These are phyloP conservation scores for Rhizoglyphus robini DNA, from an alignment of 1,140 invertebrate species.

Conservation along the genomic window DNA sequence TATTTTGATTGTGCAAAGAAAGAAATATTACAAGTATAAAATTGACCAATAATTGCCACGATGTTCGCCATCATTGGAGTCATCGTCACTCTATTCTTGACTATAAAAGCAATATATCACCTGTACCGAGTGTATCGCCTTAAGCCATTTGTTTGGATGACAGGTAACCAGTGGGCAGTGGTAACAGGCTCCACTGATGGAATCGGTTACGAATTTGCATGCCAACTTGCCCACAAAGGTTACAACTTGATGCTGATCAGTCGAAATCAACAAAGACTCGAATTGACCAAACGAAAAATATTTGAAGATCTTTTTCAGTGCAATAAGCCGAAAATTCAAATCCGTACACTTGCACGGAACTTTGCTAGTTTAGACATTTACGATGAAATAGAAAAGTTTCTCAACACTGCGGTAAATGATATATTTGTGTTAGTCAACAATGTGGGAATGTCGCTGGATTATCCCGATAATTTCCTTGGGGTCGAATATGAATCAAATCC, in stretches of 20 bases:
- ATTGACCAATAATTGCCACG: too few relatives aligned
- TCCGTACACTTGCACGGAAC: slow-evolving; percentile 16
- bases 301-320: neutral
- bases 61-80: too few relatives aligned
- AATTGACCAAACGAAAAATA: slow-evolving; percentile 40
- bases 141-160: too few relatives aligned
- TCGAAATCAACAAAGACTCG: slow-evolving; percentile 64
- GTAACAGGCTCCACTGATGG: slow-evolving; percentile 80
- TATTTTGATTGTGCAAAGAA: too few relatives aligned
- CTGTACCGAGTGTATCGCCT: too few relatives aligned
- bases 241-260: slow-evolving; percentile 77
- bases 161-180: slow-evolving; percentile 39
- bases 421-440: slow-evolving; percentile 22
- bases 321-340: neutral
- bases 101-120: too few relatives aligned
- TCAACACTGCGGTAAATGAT: neutral
- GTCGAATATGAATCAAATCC: slow-evolving; percentile 3
- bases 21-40: too few relatives aligned
- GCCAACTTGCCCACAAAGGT: slow-evolving; percentile 61
- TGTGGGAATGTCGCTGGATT: slow-evolving; percentile 18
- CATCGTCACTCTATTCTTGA: too few relatives aligned
- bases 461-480: too few relatives aligned
- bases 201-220: slow-evolving; percentile 70
- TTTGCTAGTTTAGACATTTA: slow-evolving; percentile 11
- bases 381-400: slow-evolving; percentile 14